Evolutionary conservation across 2,888 invertebrate species (phyloP), one percentile per base, ranked within the genome.

Genomic region (Chrysopilus asiliformis): DNA sequence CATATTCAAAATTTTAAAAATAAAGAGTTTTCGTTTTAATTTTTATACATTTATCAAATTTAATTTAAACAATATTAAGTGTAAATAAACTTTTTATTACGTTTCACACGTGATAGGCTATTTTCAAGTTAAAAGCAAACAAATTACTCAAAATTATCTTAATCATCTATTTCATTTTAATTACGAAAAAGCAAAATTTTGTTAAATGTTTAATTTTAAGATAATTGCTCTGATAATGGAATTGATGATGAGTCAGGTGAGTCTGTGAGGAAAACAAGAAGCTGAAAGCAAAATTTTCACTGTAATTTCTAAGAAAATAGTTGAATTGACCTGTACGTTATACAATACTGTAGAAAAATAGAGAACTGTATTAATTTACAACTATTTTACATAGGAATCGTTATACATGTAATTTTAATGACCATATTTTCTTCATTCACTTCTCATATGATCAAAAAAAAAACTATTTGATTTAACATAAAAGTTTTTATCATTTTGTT

Each of bases 181-280:
- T n/a, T n/a, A n/a, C n/a, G n/a, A n/a, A n/a, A n/a, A n/a, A n/a
- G n/a, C n/a, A n/a, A n/a, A n/a, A 38, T 36, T 27, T 25, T 39
- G 32, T 36, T 33, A 13, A 40, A 40, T 36, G 31, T 40, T 20
- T 39, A 34, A 38, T 34, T 19, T 37, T 34, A 42, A 42, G 42
- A 39, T 37, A 26, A 37, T 34, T 34, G 39, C 39, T 37, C 29
- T 42, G 39, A 39, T 20, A 22, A 19, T 37, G 39, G 37, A 39
- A 39, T 33, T 34, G 39, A 39, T 34, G 39, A 37, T 31, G 29
- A 28, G 36, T 32, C 43, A 43, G 43, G 43, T 43, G 43, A 43
- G 43, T 43, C 36, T 36, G 14, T 32, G 26, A 28, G 15, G 7
- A 14, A 26, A 14, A 26, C 8, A 13, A 9, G 14, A 26, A 12